Percentiles rank a stretch among this genome's conserved stretches.
Evolutionary conservation across 2,797 vertebrate species (phyloP).

Genomic region (Hemibagrus guttatus): DNA sequence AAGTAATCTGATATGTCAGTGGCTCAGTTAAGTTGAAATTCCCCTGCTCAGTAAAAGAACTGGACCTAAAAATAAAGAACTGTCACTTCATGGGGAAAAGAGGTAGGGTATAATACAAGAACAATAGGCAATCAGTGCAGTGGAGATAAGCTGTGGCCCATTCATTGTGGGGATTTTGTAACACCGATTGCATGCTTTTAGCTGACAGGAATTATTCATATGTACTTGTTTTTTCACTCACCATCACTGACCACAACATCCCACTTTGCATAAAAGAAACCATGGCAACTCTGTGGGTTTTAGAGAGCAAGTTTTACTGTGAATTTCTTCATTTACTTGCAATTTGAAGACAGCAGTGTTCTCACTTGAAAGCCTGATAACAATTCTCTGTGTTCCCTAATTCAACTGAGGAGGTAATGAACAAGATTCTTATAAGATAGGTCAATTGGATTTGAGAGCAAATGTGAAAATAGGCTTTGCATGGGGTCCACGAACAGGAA

Average conservation of each 20-base stretch:
- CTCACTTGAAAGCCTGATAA: not conserved
- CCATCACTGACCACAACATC: not conserved
- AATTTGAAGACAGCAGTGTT: slow-evolving; percentile 5
- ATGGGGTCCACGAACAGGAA: not conserved
- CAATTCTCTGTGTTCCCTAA: not conserved
- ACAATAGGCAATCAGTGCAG: slow-evolving; percentile 31
- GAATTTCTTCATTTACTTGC: slow-evolving; percentile 15
- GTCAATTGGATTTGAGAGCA: not conserved
- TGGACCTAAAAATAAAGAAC: slow-evolving; percentile 20
- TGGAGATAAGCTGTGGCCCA: slow-evolving; percentile 5
- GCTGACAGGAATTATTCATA: slow-evolving; percentile 28
- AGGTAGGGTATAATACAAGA: not conserved
- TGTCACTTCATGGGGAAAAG: not conserved
- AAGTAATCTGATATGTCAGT: not conserved
- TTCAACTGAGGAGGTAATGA: not conserved
- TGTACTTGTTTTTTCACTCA: not conserved
- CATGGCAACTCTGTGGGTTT: slow-evolving; percentile 13
- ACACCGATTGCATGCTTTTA: slow-evolving; percentile 9
- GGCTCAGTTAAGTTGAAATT: slow-evolving; percentile 1
- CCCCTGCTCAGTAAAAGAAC: not conserved
- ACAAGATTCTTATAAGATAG: not conserved
- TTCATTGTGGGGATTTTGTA: not conserved
- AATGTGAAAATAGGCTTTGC: slow-evolving; percentile 5
- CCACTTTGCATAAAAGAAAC: slow-evolving; percentile 19
- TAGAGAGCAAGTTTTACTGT: not conserved